Conservation (phyloP, 2,113 vertebrate genomes). For the Hipposideros armiger region DNA sequence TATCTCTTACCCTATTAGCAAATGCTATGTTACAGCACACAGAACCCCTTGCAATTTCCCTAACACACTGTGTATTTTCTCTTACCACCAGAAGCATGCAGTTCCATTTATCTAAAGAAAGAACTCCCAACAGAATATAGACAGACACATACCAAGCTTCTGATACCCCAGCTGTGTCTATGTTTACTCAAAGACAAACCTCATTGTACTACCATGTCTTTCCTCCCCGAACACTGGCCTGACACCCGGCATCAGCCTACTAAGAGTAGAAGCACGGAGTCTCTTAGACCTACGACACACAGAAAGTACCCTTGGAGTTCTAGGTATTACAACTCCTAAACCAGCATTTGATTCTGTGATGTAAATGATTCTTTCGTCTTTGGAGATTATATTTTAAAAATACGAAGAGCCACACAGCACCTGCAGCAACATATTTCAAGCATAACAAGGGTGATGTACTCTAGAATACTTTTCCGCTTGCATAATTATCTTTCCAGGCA, state of each 20-base stretch:
- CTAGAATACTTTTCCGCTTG: background rate
- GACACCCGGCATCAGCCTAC: background rate
- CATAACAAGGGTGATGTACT: background rate
- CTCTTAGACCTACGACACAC: background rate
- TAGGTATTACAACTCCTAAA: background rate
- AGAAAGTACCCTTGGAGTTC: background rate
- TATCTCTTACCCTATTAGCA: background rate
- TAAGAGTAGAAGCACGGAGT: background rate
- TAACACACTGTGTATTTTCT: background rate
- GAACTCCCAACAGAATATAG: background rate
- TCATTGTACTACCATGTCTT: background rate
- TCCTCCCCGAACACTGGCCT: background rate
- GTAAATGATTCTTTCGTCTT: background rate
- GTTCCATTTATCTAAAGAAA: background rate
- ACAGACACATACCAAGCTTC: background rate
- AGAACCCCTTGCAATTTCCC: background rate
- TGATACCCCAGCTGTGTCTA: background rate
- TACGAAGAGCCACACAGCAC: background rate
- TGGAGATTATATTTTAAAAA: background rate
- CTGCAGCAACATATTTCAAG: background rate
- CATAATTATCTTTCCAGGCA: background rate
- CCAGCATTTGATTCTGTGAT: background rate
- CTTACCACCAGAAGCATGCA: background rate
- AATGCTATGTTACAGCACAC: background rate
- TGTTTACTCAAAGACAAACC: background rate